Base-by-base conservation (phyloP, 2,113 vertebrate species). In the Microtus ochrogaster region DNA sequence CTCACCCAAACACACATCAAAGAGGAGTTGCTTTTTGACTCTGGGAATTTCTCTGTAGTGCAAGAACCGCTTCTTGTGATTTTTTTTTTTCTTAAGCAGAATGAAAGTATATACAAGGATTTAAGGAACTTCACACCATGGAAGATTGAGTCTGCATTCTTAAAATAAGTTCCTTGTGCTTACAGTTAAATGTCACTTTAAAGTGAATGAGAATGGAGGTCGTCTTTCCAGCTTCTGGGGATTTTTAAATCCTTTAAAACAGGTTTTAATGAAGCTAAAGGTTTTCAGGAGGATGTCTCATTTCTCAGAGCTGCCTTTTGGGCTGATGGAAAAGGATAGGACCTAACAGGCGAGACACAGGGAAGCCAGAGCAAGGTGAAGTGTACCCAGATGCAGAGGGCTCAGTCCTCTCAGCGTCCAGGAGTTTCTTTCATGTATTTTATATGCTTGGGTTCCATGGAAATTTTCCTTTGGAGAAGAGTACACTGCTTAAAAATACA, bases 121-220 rank as follows among this genome's bases (percentile, higher is more conserved):
- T 79, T 94, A 6, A 39, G 5, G 44, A 94, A 58, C 22, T 91
- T 95, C 77, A 12, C 30, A 30, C 52, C 83, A 44, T 82, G 28
- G 2, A 14, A 76, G 11, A 49, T 55, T 65, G 44, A 77, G 58
- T 10, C 26, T 78, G 49, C 33, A 93, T 10, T 93, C 93, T 77
- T 87, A 94, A 90, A 91, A 58, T 84, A 92, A 92, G 72, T 33
- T 90, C 44, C 70, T 3, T 65, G 19, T 92, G 4, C 52, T 95
- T 79, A 66, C 12, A 84, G 89, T 83, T 89, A 90, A 92, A 55
- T 81, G n/a, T 63, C 10, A 61, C 47, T 82, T 73, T 73, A 91
- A 89, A 94, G n/a, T n/a, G 7, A 92, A 65, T 85, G 77, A 92
- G 92, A 94, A 58, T 84, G 84, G 65, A 85, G n/a, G 55, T 58